phyloP scores from a whole-genome alignment of 2,888 invertebrate species.

The Drosophila lutescens region DNA sequence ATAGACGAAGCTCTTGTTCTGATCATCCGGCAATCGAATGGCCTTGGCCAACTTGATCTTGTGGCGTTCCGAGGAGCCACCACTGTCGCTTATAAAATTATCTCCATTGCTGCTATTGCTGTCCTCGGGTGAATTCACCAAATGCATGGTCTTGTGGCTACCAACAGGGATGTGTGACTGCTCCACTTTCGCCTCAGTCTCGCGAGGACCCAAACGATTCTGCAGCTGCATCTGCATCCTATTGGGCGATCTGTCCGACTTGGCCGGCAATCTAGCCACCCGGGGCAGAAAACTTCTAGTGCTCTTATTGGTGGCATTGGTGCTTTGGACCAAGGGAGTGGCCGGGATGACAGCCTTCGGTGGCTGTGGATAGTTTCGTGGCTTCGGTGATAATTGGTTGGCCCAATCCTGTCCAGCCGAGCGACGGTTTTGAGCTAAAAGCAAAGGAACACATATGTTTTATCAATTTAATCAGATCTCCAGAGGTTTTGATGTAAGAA shows the following conservation, averaged over 20 bases:
- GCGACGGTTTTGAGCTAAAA: conserved; percentile 7
- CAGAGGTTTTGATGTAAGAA: not conserved
- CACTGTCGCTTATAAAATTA: not conserved
- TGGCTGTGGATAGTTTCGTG: not conserved
- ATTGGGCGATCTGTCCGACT: conserved; percentile 2
- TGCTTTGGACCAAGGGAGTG: not conserved
- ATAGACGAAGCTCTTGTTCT: conserved; percentile 65
- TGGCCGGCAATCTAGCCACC: conserved; percentile 30
- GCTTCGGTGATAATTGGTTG: not conserved
- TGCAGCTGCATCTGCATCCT: not conserved
- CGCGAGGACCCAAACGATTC: not conserved
- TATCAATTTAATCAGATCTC: not conserved
- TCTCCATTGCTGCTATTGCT: conserved; percentile 8
- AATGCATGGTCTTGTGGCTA: not conserved
- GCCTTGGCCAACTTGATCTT: conserved; percentile 37
- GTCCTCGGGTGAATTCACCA: conserved; percentile 12
- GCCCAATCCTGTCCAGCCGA: conserved; percentile 7
- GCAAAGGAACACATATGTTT: not conserved
- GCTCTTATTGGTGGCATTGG: not conserved
- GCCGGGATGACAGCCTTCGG: not conserved
- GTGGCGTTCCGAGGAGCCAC: conserved; percentile 29
- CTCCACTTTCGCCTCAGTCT: not conserved
- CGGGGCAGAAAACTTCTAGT: conserved; percentile 53
- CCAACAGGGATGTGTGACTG: not conserved
- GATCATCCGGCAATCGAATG: conserved; percentile 37